Conservation (phyloP, 2,797 vertebrate genomes). For the Sciurus carolinensis region DNA sequence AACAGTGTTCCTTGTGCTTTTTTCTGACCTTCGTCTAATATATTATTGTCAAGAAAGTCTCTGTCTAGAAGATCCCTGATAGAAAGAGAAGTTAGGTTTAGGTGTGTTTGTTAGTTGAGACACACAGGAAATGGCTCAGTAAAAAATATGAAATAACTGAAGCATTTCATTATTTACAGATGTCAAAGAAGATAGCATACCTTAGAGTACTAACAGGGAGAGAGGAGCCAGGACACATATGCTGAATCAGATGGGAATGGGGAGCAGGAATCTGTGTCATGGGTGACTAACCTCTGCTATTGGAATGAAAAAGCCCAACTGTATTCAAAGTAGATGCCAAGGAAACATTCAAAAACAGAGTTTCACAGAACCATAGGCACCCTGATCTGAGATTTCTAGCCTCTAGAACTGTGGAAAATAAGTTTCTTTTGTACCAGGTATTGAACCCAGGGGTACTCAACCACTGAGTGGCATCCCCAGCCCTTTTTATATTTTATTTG, state of each 20-base stretch:
- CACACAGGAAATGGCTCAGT: neutral
- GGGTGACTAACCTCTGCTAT: neutral
- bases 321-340: neutral
- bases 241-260: neutral
- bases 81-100: neutral
- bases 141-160: neutral
- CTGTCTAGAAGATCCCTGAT: neutral
- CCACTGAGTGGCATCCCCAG: no score
- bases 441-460: no score
- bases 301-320: neutral
- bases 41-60: neutral
- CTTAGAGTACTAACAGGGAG: no score
- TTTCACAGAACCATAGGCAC: neutral
- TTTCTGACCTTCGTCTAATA: neutral
- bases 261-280: neutral
- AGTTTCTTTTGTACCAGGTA: no score
- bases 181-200: neutral
- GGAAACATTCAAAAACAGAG: neutral
- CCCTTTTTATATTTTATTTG: no score
- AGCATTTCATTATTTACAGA: neutral
- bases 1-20: neutral
- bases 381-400: neutral
- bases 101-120: neutral
- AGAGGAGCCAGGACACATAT: neutral
- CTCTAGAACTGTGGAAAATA: no score